Conservation (phyloP, 2,797 vertebrate species). For the Fistularia tabacaria region DNA sequence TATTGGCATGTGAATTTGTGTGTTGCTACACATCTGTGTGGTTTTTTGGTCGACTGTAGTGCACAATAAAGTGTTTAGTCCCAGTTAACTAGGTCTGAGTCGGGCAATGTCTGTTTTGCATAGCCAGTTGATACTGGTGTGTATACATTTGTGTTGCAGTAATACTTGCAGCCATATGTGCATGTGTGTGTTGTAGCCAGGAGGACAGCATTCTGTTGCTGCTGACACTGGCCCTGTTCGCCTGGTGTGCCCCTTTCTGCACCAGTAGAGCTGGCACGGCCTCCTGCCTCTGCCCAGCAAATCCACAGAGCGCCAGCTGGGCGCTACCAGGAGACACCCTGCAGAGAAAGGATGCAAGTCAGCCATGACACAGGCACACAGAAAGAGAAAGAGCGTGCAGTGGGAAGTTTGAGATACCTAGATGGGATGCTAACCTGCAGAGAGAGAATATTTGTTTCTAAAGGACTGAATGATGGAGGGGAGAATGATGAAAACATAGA, state of each 20-base stretch:
- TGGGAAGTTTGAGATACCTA: too few species aligned
- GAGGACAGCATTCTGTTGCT: constrained; percentile 60
- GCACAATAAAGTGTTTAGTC: constrained; percentile 65
- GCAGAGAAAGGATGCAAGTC: constrained; percentile 66
- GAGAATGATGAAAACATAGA: too few species aligned
- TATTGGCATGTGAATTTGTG: neutral
- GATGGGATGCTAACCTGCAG: constrained; percentile 5
- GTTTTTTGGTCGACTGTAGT: constrained; percentile 34
- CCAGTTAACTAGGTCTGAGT: constrained; percentile 66
- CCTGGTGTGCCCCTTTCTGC: constrained; percentile 74
- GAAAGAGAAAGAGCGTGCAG: constrained; percentile 5
- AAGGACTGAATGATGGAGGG: too few species aligned
- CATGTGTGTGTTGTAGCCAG: constrained; percentile 59
- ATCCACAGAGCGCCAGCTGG: constrained; percentile 65
- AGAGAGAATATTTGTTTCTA: neutral
- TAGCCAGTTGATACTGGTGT: constrained; percentile 60
- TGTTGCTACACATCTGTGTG: constrained; percentile 10
- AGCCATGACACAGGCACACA: constrained; percentile 57
- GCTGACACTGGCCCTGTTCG: constrained; percentile 65
- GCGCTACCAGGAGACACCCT: constrained; percentile 67
- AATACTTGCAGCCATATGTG: constrained; percentile 23
- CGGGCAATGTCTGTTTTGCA: constrained; percentile 58
- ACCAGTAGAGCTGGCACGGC: constrained; percentile 74
- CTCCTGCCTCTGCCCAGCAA: constrained; percentile 66
- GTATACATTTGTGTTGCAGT: constrained; percentile 35